Base-by-base conservation (phyloP, 2,888 invertebrate species). In the Drosophila yooni region DNA sequence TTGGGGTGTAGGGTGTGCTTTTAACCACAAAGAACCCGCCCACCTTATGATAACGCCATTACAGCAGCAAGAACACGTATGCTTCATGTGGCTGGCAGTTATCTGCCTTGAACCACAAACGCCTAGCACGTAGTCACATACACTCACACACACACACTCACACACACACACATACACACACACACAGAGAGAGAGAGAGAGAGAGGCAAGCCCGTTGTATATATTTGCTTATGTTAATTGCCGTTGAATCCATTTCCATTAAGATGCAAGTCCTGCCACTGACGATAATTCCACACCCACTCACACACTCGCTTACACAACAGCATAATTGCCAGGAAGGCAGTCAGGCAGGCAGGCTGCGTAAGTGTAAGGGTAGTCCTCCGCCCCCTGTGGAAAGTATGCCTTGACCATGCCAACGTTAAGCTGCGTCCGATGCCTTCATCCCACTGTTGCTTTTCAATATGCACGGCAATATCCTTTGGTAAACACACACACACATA, bases 201-300 rank as follows among this genome's bases (percentile, higher is more conserved):
- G 71, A 59, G 54, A 46, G 56, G 63, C 78, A 64, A 83, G 68
- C 75, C 88, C 82, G 74, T 81, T 90, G 84, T 91, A 85, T 90
- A 88, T 91, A 91, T 91, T 92, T 91, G 91, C 86, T 91, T 86
- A 92, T 91, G 91, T 92, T 91, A 92, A 92, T 92, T 92, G 91
- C 92, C 90, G 89, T 91, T 91, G 92, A 91, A 90, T 91, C 86
- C 89, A 91, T 87, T 84, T 91, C 86, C 89, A 92, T 92, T 92
- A 92, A 91, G 91, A 90, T 91, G 89, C 89, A 91, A 90, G 88
- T 82, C 83, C 80, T 85, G 79, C 82, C 79, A 76, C 88, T 84
- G 79, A 84, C 87, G 85, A 85, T 91, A 89, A 90, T 91, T 74
- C 89, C 91, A 76, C 81, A 83, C 80, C 72, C 74, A 88, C 72